Conservation (phyloP, 1,140 invertebrate species). For the Mactra quadrangularis region DNA sequence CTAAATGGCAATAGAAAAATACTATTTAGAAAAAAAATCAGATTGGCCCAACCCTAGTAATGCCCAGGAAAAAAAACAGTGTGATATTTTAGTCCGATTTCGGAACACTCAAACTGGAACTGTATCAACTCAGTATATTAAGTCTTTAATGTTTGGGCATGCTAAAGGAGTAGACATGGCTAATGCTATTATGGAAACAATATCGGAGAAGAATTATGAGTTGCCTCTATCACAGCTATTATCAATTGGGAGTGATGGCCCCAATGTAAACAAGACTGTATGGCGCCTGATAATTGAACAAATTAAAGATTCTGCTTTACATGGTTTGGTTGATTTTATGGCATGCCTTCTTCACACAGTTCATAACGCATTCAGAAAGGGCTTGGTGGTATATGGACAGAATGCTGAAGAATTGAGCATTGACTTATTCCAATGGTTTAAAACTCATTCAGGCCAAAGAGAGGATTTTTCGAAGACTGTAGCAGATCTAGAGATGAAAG, state of each 20-base stretch:
- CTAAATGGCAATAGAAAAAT: too few relatives aligned
- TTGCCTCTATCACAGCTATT: conserved; percentile 28
- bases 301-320: neutral
- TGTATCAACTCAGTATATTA: conserved; percentile 18
- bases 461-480: conserved; percentile 6
- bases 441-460: conserved; percentile 19
- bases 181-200: conserved; percentile 10
- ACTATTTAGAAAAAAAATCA: too few relatives aligned
- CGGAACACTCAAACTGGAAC: conserved; percentile 5
- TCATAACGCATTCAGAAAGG: conserved; percentile 45
- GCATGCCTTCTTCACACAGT: conserved; percentile 10
- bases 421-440: conserved; percentile 38
- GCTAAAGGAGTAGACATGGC: conserved; percentile 12
- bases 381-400: conserved; percentile 20
- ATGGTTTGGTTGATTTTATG: conserved; percentile 17
- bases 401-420: conserved; percentile 4
- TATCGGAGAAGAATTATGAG: conserved; percentile 2
- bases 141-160: conserved; percentile 39
- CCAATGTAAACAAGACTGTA: conserved; percentile 17
- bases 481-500: neutral
- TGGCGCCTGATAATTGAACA: conserved; percentile 22
- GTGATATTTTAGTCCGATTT: conserved; percentile 33
- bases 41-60: too few relatives aligned
- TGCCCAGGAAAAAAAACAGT: conserved; percentile 31
- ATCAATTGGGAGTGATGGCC: conserved; percentile 32